Evolutionary conservation across 2,113 vertebrate genomes (phyloP).

Genomic region (Chaetops frenatus): DNA sequence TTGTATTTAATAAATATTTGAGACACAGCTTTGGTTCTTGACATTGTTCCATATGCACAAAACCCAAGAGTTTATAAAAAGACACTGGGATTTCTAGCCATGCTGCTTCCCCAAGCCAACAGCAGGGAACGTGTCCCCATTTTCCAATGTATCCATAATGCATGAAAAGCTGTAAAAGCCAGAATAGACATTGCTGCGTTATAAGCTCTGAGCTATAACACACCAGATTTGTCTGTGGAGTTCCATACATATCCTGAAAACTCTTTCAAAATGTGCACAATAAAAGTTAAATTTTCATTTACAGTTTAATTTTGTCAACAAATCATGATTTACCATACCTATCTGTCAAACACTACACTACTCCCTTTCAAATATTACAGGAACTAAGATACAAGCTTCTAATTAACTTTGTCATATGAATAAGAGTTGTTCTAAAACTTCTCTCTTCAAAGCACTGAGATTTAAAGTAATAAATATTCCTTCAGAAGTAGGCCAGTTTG

Average conservation of each 20-base stretch:
- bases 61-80: not conserved
- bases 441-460: conserved; percentile 50
- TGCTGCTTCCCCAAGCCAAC: not conserved
- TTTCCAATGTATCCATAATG: not conserved
- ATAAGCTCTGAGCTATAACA: not conserved
- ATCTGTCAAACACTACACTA: not conserved
- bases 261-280: not conserved
- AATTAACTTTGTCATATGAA: conserved; percentile 47
- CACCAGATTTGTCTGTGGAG: not conserved
- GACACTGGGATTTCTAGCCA: not conserved
- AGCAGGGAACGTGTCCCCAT: not conserved
- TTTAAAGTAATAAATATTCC: conserved; percentile 59
- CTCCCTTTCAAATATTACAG: conserved; percentile 14
- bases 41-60: not conserved
- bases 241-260: not conserved
- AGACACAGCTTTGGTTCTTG: not conserved
- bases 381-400: conserved; percentile 28
- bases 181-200: not conserved
- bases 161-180: not conserved
- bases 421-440: conserved; percentile 43
- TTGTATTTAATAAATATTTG: not conserved
- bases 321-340: conserved; percentile 32
- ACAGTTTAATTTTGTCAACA: conserved; percentile 36
- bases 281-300: conserved; percentile 43
- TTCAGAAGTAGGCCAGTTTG: conserved; percentile 56